Percentiles rank a stretch among this genome's conserved stretches.
phyloP scores from a whole-genome alignment of 2,113 vertebrate genomes.

The Pampusana beccarii region DNA sequence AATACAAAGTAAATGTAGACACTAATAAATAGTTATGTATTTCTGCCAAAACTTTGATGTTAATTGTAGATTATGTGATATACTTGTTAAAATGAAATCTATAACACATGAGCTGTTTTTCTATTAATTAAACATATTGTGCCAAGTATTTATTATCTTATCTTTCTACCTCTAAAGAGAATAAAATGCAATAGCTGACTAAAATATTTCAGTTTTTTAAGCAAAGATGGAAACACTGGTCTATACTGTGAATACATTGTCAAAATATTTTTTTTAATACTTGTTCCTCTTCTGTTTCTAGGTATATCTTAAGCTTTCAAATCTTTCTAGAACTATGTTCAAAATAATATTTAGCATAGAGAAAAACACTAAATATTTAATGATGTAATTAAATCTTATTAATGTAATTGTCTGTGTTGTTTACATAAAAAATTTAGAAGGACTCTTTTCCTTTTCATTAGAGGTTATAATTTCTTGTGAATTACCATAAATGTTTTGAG shows the following conservation, averaged over 20 bases:
- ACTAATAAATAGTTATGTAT: background rate
- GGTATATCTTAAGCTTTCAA: background rate
- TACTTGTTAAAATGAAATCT: background rate
- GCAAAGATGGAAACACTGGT: background rate
- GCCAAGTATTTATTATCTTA: background rate
- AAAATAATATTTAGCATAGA: conserved; percentile 14
- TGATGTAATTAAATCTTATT: conserved; percentile 49
- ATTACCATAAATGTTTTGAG: background rate
- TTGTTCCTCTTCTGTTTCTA: background rate
- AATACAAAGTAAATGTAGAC: background rate
- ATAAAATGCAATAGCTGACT: background rate
- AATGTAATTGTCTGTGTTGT: conserved; percentile 40
- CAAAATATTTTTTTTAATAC: background rate
- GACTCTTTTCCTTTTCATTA: background rate
- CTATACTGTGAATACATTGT: background rate
- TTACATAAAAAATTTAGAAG: conserved; percentile 44
- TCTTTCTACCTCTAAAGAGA: background rate
- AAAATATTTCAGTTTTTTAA: background rate
- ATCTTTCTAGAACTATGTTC: background rate
- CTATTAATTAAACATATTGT: background rate
- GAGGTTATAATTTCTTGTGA: background rate
- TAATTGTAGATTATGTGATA: background rate
- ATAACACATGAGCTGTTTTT: background rate
- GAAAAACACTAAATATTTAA: conserved; percentile 56
- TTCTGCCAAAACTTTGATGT: background rate